Base-by-base conservation (phyloP, 2,888 invertebrate genomes). In the Mesoligia furuncula region DNA sequence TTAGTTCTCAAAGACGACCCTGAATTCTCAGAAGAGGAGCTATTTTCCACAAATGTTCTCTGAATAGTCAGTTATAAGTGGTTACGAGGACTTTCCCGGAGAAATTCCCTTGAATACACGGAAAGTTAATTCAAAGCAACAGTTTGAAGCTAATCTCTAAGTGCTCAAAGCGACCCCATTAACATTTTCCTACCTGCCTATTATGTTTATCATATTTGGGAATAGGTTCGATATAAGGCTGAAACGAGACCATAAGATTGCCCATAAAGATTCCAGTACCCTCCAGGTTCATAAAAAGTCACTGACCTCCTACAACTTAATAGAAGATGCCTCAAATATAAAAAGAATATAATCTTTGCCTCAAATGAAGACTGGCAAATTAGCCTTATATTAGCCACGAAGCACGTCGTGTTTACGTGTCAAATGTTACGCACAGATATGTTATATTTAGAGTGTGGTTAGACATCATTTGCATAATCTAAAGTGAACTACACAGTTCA, bases 391-490 rank as follows among this genome's bases (percentile, higher is more conserved):
- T 73, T 72, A 69, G 27, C 57, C n/a, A 15, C 45, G 11, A 27
- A 72, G 72, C 83, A 68, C 68, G 72, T 27, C 73, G 77, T 57
- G 65, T 69, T 84, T 70, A 83, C 74, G 65, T 66, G 62, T 69
- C 84, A 54, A 59, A 48, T 66, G 39, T 68, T 68, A 39, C 76
- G 54, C 71, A 67, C 36, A 72, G 42, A 68, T 61, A 64, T 48
- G 57, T 54, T 78, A 62, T 72, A 65, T 68, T 74, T 61, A 57
- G 42, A 71, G 39, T 51, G 71, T 51, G 48, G 45, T 69, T 69
- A 69, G 68, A 72, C 59, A 20, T 48, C 24, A 66, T 84, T 78
- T 83, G 68, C 83, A 83, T 84, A 84, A 84, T 78, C 31, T 72
- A 24, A 65, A 69, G 65, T 51, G 42, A 84, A 83, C 31, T 54